Percentiles rank a stretch among this genome's conserved stretches.
These are phyloP conservation scores for Chironomus tentans DNA, from an alignment of 2,888 invertebrate species.

Conservation along the genomic window DNA sequence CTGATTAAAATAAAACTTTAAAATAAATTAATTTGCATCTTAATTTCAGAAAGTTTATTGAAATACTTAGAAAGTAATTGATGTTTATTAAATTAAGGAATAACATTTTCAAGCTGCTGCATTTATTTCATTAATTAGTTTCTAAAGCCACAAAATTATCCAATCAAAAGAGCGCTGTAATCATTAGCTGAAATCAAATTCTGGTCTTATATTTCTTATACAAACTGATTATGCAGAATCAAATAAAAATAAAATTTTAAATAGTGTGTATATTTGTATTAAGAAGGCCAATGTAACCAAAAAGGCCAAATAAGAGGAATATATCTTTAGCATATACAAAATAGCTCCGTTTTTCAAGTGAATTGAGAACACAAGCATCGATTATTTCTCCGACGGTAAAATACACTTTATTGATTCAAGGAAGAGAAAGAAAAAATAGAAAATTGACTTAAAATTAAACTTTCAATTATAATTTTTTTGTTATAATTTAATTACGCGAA, in stretches of 20 bases:
- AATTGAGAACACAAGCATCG: background rate
- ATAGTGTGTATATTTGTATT: background rate
- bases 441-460: background rate
- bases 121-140: too few relatives aligned
- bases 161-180: too few relatives aligned
- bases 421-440: background rate
- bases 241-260: background rate
- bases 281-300: background rate
- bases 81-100: too few relatives aligned
- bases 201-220: background rate
- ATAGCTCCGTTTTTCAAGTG: background rate
- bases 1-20: too few relatives aligned
- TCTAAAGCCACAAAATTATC: too few relatives aligned
- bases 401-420: background rate
- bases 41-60: too few relatives aligned
- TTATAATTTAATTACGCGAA: constrained; percentile 1
- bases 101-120: too few relatives aligned
- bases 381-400: background rate
- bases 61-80: too few relatives aligned
- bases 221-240: background rate
- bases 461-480: background rate
- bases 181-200: background rate
- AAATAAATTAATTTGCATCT: too few relatives aligned
- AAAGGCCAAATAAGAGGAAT: background rate
- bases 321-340: background rate